These are phyloP conservation scores for Papio anubis DNA, from an alignment of 2,113 vertebrate species.

Conservation along the genomic window DNA sequence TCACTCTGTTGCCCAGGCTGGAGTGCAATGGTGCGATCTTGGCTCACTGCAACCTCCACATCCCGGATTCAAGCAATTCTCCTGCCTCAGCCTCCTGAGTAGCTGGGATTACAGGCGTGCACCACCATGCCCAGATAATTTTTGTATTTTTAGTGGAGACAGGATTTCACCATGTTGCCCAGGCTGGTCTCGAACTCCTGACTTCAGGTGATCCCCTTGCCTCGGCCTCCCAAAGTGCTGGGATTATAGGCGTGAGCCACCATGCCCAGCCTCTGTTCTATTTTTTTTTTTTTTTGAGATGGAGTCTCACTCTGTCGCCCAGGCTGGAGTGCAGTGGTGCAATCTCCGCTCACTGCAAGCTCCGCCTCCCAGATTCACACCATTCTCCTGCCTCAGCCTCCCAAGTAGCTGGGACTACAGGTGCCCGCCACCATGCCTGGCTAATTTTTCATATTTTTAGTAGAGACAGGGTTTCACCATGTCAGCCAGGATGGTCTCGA, in stretches of 20 bases:
- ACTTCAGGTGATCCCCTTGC: too few species aligned
- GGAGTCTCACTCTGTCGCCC: neutral
- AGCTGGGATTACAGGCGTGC: neutral
- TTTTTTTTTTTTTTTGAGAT: neutral
- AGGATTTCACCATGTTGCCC: neutral
- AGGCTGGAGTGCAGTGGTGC: neutral
- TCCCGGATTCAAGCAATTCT: neutral
- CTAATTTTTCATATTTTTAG: too few species aligned
- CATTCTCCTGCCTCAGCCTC: too few species aligned
- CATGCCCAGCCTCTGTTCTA: rapidly evolving
- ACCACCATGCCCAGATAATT: neutral
- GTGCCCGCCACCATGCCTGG: too few species aligned
- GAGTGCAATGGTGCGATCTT: neutral
- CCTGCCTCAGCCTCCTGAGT: neutral
- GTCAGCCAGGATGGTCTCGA: too few species aligned
- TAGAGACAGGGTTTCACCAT: too few species aligned
- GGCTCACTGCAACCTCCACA: neutral
- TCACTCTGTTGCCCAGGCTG: neutral
- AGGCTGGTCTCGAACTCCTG: neutral
- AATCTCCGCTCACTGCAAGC: too few species aligned
- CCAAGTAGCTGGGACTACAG: too few species aligned
- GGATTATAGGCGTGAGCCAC: too few species aligned
- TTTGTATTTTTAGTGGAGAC: neutral
- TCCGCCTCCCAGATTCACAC: too few species aligned
- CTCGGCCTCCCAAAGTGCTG: too few species aligned